Evolutionary conservation across 2,888 invertebrate genomes (phyloP).

Genomic region (Drosophila colorata): DNA sequence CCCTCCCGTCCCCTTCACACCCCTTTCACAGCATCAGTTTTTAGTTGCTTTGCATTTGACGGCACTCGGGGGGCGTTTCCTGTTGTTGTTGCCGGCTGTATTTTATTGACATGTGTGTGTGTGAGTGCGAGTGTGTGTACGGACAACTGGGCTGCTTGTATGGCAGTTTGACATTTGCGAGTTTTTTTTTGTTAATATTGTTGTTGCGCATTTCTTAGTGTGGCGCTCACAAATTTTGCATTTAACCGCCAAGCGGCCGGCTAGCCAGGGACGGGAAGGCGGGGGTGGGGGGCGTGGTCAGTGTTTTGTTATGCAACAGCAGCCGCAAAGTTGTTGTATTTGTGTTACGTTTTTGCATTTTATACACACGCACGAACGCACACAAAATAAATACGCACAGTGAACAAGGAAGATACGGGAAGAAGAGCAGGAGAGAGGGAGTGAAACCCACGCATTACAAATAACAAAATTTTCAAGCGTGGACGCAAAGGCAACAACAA

Average conservation of each 20-base stretch:
- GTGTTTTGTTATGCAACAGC: constrained; percentile 50
- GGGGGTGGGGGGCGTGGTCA: constrained; percentile 27
- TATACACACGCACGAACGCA: constrained; percentile 42
- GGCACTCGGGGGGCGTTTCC: constrained; percentile 45
- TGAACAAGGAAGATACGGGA: too few species aligned
- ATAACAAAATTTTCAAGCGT: constrained; percentile 40
- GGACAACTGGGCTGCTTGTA: constrained; percentile 46
- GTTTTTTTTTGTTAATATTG: constrained; percentile 14
- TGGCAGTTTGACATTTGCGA: constrained; percentile 47
- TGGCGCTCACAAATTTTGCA: constrained; percentile 38
- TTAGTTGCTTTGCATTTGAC: constrained; percentile 69
- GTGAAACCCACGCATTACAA: too few species aligned
- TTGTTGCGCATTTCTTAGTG: constrained; percentile 45
- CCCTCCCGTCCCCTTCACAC: background rate
- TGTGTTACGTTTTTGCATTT: constrained; percentile 63
- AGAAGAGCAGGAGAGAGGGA: too few species aligned
- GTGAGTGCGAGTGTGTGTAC: constrained; percentile 10
- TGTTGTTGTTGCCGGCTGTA: constrained; percentile 46
- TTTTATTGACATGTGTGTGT: constrained; percentile 65
- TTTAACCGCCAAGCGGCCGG: constrained; percentile 35
- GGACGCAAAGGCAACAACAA: constrained; percentile 29
- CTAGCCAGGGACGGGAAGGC: background rate
- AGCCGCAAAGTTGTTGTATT: constrained; percentile 48
- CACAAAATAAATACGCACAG: background rate
- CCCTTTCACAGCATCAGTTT: constrained; percentile 19